phyloP scores from a whole-genome alignment of 1,140 invertebrate species.

The Drosophila subobscura region DNA sequence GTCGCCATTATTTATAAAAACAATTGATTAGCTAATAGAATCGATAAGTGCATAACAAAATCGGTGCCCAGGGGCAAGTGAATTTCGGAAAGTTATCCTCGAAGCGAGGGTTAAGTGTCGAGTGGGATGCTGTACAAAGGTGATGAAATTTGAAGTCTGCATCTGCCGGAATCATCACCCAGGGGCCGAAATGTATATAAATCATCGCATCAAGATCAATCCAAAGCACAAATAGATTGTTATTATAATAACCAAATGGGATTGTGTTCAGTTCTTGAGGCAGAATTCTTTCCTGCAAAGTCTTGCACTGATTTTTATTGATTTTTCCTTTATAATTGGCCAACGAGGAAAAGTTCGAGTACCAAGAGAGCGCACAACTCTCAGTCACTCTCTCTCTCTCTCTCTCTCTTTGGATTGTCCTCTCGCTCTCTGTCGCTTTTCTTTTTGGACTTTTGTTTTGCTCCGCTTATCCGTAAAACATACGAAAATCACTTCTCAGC shows the following conservation, averaged over 20 bases:
- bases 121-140: conserved; percentile 17
- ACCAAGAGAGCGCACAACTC: conserved; percentile 23
- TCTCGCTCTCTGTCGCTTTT: conserved; percentile 19
- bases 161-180: not conserved
- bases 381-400: conserved; percentile 15
- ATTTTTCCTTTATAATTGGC: conserved; percentile 72
- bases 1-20: conserved; percentile 2
- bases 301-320: conserved; percentile 57
- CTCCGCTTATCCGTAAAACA: conserved; percentile 51
- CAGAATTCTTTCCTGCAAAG: conserved; percentile 4
- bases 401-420: conserved; percentile 11
- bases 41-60: conserved; percentile 1
- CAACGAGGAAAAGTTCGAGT: conserved; percentile 47
- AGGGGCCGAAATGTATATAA: conserved; percentile 4
- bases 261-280: not conserved
- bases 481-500: conserved; percentile 11
- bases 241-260: not conserved
- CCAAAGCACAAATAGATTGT: not conserved
- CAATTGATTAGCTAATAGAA: not conserved
- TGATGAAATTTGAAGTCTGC: conserved; percentile 10
- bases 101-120: not conserved
- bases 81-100: not conserved
- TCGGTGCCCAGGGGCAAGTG: not conserved
- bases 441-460: conserved; percentile 66
- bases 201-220: conserved; percentile 5